Evolutionary conservation across 2,888 invertebrate species (phyloP).

Genomic region (Eupeodes luniger): DNA sequence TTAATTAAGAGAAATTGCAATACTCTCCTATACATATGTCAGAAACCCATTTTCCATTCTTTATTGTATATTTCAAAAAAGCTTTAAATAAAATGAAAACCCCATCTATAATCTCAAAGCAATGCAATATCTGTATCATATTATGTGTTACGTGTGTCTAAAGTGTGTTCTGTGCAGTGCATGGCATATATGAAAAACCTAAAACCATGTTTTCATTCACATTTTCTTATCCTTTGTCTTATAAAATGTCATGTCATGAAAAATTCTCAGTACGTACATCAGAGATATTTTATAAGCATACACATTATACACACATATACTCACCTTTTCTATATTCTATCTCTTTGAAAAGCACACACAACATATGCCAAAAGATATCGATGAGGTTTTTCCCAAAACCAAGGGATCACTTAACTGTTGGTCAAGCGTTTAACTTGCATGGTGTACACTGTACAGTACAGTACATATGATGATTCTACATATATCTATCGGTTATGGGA

Average conservation of each 20-base stretch:
- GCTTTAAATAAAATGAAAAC: background rate
- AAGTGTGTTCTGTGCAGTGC: background rate
- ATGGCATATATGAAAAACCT: background rate
- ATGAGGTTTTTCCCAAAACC: constrained; percentile 29
- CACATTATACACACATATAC: background rate
- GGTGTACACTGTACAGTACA: background rate
- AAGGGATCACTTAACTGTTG: constrained; percentile 44
- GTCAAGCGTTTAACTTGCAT: constrained; percentile 30
- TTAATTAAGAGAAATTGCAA: no score
- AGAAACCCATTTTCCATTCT: background rate
- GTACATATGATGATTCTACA: background rate
- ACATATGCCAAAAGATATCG: constrained; percentile 17
- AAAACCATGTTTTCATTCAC: background rate
- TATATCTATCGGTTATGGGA: background rate
- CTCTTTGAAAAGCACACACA: background rate
- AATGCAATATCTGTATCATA: background rate
- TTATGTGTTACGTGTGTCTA: background rate
- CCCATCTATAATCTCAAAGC: background rate
- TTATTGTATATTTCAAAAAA: background rate
- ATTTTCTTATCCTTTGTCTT: constrained; percentile 7
- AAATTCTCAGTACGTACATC: constrained; percentile 5
- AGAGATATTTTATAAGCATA: no score
- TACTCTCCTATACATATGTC: no score
- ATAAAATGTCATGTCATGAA: constrained; percentile 8
- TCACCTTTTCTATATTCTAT: background rate